Percentiles rank a stretch among this genome's conserved stretches.
phyloP scores from a whole-genome alignment of 2,888 invertebrate species.

The Micoletzkya japonica region DNA sequence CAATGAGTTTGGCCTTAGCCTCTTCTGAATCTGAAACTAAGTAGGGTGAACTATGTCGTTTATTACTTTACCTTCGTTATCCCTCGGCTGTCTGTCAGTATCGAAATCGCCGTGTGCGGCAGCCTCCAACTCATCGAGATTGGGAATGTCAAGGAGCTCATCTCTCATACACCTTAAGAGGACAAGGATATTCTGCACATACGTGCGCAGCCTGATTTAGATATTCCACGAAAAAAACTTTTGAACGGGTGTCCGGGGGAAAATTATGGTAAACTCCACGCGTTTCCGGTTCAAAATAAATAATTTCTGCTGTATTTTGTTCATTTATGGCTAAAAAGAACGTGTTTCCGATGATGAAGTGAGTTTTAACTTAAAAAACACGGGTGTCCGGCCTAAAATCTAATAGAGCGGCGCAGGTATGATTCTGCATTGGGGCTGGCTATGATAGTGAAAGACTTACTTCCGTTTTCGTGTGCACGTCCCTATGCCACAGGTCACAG shows the following conservation, averaged over 20 bases:
- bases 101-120: constrained; percentile 16
- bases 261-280: no score
- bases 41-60: background rate
- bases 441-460: constrained; percentile 15
- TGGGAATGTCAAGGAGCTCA: constrained; percentile 47
- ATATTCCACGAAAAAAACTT: no score
- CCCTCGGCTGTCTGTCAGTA: background rate
- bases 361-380: no score
- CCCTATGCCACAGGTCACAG: constrained; percentile 46
- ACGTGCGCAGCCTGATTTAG: no score
- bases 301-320: no score
- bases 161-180: constrained; percentile 43
- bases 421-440: no score
- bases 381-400: no score
- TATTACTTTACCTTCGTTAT: background rate
- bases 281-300: no score
- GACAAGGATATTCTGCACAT: background rate
- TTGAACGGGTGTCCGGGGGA: no score
- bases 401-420: no score
- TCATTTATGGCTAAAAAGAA: no score
- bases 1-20: constrained; percentile 16
- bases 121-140: constrained; percentile 42
- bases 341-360: no score
- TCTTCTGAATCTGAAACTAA: background rate
- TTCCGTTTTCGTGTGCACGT: constrained; percentile 44